Evolutionary conservation across 1,140 invertebrate species (phyloP).

Genomic region (Eciton burchellii): DNA sequence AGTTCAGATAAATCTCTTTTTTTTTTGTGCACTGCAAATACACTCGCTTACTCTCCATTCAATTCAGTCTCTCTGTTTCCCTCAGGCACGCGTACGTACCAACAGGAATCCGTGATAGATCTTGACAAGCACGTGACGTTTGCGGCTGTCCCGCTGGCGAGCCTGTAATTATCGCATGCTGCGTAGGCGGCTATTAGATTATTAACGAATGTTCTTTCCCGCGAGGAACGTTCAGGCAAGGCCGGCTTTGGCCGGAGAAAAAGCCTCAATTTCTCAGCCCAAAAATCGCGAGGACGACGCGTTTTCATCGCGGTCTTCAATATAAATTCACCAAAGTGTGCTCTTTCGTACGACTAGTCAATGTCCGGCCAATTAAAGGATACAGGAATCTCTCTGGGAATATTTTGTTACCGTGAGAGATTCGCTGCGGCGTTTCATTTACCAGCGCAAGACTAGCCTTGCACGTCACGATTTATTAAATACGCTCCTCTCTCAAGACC

Average conservation of each 20-base stretch:
- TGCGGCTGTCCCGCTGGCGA: slow-evolving; percentile 79
- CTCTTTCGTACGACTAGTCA: neutral
- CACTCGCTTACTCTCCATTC: slow-evolving; percentile 1
- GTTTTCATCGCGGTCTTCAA: neutral
- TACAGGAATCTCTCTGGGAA: slow-evolving; percentile 2
- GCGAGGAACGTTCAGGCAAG: too few species aligned
- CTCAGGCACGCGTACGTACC: slow-evolving; percentile 66
- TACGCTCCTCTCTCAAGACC: neutral
- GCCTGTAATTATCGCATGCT: slow-evolving; percentile 83
- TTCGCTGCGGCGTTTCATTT: neutral
- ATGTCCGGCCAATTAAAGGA: neutral
- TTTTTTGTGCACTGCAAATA: slow-evolving; percentile 31
- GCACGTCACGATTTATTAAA: slow-evolving; percentile 10
- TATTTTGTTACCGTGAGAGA: slow-evolving; percentile 1
- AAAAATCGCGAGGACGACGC: neutral
- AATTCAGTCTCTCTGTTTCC: slow-evolving; percentile 26
- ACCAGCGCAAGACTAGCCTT: neutral
- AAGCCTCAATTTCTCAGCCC: neutral
- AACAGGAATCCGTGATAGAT: slow-evolving; percentile 83
- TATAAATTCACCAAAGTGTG: neutral
- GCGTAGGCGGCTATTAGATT: slow-evolving; percentile 62
- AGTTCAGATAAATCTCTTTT: too few species aligned
- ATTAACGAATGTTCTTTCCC: slow-evolving; percentile 73
- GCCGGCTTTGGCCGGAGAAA: neutral
- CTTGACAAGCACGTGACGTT: slow-evolving; percentile 84